Evolutionary conservation across 2,888 invertebrate species (phyloP).

Genomic region (Thera britannica): DNA sequence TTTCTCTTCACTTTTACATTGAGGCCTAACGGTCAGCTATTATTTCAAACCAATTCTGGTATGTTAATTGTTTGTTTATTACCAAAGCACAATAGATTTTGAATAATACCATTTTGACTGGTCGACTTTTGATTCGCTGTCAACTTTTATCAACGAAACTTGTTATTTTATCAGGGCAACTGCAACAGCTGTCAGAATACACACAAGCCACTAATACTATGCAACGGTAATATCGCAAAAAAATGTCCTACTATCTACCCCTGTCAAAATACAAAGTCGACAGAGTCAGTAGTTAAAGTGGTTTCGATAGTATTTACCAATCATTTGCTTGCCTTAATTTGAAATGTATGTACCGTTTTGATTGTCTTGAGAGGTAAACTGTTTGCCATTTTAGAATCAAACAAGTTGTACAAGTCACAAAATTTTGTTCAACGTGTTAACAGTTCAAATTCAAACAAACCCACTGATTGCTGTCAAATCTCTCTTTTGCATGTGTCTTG

Average conservation of each 20-base stretch:
- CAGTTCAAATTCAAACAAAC: too few species aligned
- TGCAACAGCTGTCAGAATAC: constrained; percentile 3
- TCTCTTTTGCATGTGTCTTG: not conserved
- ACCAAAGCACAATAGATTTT: too few species aligned
- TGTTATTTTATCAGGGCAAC: not conserved
- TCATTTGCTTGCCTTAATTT: too few species aligned
- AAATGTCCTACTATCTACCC: constrained; percentile 24
- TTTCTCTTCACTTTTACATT: constrained; percentile 43
- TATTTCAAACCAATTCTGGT: not conserved
- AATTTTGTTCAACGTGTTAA: too few species aligned
- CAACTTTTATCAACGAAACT: not conserved
- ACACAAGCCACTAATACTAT: not conserved
- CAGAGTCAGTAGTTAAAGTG: not conserved
- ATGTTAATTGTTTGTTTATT: too few species aligned
- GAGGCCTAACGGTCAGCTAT: constrained; percentile 26
- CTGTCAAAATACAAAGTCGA: constrained; percentile 21
- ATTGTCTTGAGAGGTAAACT: too few species aligned
- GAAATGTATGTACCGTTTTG: too few species aligned
- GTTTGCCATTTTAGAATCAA: too few species aligned
- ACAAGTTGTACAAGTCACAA: too few species aligned
- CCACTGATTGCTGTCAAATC: not conserved
- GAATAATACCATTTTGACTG: not conserved
- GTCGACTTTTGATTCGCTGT: not conserved
- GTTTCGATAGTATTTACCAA: too few species aligned
- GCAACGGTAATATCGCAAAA: constrained; percentile 25